Evolutionary conservation across 2,888 invertebrate species (phyloP).

Genomic region (Melikaiella ostensackeni): DNA sequence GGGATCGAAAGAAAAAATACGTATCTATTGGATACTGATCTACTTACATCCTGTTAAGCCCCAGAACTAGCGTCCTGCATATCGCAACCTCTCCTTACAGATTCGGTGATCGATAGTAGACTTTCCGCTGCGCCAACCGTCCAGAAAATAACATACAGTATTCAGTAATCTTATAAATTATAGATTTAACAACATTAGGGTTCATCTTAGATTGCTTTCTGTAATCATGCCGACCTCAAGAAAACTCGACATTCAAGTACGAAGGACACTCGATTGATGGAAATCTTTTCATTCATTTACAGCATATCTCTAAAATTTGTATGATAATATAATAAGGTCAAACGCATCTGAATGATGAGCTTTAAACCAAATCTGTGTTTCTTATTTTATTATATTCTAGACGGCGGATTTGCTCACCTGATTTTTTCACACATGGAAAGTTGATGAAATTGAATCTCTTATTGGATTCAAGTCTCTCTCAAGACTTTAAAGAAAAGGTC

Average conservation of each 20-base stretch:
- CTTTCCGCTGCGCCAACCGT: conserved; percentile 66
- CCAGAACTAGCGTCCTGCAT: too few relatives aligned
- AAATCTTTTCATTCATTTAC: conserved; percentile 15
- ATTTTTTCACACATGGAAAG: background rate
- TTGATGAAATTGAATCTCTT: too few relatives aligned
- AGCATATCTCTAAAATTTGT: conserved; percentile 11
- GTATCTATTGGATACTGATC: too few relatives aligned
- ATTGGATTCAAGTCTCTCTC: background rate
- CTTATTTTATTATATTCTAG: conserved; percentile 59
- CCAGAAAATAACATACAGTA: conserved; percentile 68
- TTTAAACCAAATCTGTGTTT: conserved; percentile 64
- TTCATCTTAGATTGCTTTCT: conserved; percentile 75
- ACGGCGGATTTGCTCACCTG: conserved; percentile 20
- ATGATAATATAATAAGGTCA: conserved; percentile 36
- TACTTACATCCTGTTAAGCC: too few relatives aligned
- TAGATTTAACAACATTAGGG: conserved; percentile 75
- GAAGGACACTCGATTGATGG: conserved; percentile 47
- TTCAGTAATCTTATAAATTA: conserved; percentile 73
- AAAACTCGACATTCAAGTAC: conserved; percentile 59
- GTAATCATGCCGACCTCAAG: conserved; percentile 70
- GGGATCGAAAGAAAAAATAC: too few relatives aligned
- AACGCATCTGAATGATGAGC: conserved; percentile 57
- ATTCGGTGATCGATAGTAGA: conserved; percentile 41
- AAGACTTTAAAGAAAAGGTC: background rate
- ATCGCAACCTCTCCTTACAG: too few relatives aligned